Evolutionary conservation across 1,140 invertebrate genomes (phyloP).

Genomic region (Calliphora vicina): DNA sequence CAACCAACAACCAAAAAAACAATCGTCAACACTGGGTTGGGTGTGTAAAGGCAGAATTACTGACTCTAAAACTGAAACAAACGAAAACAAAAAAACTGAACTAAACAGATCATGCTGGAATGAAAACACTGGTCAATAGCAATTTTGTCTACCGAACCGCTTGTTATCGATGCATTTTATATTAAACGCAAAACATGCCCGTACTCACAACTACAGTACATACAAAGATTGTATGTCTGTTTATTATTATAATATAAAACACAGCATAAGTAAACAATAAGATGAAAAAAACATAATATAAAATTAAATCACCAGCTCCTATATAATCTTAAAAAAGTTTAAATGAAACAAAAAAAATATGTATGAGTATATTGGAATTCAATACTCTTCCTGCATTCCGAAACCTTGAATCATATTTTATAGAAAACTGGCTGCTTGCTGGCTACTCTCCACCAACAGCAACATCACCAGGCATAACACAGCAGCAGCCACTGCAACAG

Average conservation of each 20-base stretch:
- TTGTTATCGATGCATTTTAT: neutral
- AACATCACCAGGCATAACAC: neutral
- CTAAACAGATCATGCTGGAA: too few relatives aligned
- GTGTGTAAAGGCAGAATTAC: neutral
- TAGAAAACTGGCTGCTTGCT: neutral
- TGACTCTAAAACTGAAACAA: neutral
- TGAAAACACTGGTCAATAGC: neutral
- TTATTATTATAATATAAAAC: neutral
- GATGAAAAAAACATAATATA: neutral
- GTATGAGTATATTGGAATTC: constrained; percentile 50
- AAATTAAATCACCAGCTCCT: constrained; percentile 5
- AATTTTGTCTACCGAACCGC: neutral
- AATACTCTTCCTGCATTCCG: constrained; percentile 63
- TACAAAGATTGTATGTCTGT: neutral
- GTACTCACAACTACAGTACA: too few relatives aligned
- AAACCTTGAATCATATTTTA: constrained; percentile 61
- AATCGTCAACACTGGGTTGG: neutral
- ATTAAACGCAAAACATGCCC: neutral
- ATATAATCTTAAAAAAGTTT: neutral
- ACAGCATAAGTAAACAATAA: neutral
- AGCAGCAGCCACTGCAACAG: neutral
- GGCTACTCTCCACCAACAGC: neutral
- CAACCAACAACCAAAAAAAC: too few relatives aligned
- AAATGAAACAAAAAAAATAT: too few relatives aligned
- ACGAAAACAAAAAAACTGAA: too few relatives aligned